Conservation (phyloP, 2,888 invertebrate genomes). For the Agrypnus murinus region DNA sequence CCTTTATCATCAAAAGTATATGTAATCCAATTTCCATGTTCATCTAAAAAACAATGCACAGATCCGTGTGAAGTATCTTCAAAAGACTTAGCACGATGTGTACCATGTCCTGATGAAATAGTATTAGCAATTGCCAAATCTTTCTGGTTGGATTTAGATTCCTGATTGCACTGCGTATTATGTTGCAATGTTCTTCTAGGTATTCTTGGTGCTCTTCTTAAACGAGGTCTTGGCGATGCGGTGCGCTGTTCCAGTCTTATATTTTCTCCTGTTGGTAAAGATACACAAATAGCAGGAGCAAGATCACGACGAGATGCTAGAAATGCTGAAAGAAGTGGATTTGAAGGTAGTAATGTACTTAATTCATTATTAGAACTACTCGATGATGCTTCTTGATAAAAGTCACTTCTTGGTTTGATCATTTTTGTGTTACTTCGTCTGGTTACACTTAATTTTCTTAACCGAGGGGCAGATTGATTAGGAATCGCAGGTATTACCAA, state of each 20-base stretch:
- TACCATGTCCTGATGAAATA: conserved; percentile 70
- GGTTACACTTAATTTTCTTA: conserved; percentile 56
- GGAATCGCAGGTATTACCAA: conserved; percentile 70
- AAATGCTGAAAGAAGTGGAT: conserved; percentile 76
- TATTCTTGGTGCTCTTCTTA: conserved; percentile 57
- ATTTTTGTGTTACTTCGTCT: conserved; percentile 69
- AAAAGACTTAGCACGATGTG: conserved; percentile 85
- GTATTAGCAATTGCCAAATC: conserved; percentile 69
- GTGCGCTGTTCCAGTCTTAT: conserved; percentile 50
- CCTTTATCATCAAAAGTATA: conserved; percentile 90
- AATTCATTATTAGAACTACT: conserved; percentile 79
- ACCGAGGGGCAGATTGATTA: conserved; percentile 63
- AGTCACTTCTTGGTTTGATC: conserved; percentile 68
- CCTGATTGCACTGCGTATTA: conserved; percentile 61
- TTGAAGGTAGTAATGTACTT: conserved; percentile 77
- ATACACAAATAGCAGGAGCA: conserved; percentile 68
- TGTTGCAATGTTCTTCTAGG: conserved; percentile 69
- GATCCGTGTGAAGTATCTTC: conserved; percentile 90
- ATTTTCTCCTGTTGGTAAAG: conserved; percentile 67
- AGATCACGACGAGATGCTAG: conserved; percentile 77
- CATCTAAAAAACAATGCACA: conserved; percentile 90
- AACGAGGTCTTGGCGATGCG: conserved; percentile 55
- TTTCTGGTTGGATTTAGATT: conserved; percentile 55
- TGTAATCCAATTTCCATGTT: conserved; percentile 90
- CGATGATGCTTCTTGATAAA: conserved; percentile 73